A percentile compares a stretch with the other conserved stretches of the same genome.
Conservation (phyloP, 2,113 vertebrate genomes). For the Axis porcinus region DNA sequence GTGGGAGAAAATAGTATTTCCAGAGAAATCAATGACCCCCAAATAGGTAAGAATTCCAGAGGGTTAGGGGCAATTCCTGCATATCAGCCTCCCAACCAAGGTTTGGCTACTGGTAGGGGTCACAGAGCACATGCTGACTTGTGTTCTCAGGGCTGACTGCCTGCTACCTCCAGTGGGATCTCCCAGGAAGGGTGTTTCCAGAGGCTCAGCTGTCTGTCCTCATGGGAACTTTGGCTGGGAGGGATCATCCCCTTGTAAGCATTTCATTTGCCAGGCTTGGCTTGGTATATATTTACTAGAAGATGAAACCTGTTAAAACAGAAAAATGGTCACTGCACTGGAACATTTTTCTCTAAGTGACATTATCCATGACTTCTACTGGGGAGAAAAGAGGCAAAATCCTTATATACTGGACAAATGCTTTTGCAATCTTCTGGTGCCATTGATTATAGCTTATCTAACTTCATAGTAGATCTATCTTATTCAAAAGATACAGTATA, state of each 20-base stretch:
- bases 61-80: not conserved
- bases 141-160: not conserved
- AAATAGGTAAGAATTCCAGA: not conserved
- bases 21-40: not conserved
- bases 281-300: conserved; percentile 29
- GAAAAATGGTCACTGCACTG: conserved; percentile 30
- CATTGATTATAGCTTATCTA: conserved; percentile 52
- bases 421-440: conserved; percentile 46
- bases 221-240: conserved; percentile 11
- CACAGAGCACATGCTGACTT: not conserved
- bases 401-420: conserved; percentile 2
- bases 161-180: not conserved
- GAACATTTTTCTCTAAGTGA: conserved; percentile 41
- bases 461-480: not conserved
- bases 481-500: conserved; percentile 24
- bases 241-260: not conserved
- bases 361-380: conserved; percentile 30
- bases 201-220: conserved; percentile 25
- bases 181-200: not conserved
- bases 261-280: conserved; percentile 30
- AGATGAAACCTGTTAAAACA: conserved; percentile 40
- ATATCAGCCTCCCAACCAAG: not conserved
- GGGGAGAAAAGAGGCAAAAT: conserved; percentile 23
- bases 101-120: not conserved
- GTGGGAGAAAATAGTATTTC: not conserved